A percentile compares a stretch with the other conserved stretches of the same genome.
These are phyloP conservation scores for Hippolais icterina DNA, from an alignment of 2,113 vertebrate genomes.

Conservation along the genomic window DNA sequence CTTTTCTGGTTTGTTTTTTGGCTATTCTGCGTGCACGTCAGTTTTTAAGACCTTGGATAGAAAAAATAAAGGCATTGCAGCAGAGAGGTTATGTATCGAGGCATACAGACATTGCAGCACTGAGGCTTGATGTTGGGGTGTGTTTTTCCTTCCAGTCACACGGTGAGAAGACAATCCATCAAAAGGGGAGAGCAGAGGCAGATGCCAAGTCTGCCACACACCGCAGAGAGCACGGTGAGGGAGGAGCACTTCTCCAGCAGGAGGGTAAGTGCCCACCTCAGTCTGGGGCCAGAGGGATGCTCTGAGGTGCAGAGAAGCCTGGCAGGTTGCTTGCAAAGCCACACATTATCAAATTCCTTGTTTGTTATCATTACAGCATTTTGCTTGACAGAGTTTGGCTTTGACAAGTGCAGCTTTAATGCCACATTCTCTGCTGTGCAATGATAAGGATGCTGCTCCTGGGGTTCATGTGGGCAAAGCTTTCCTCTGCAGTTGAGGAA, in stretches of 20 bases:
- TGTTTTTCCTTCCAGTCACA: constrained; percentile 77
- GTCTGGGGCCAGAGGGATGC: neutral
- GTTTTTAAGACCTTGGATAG: neutral
- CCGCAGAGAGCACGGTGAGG: constrained; percentile 80
- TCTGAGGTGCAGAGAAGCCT: neutral
- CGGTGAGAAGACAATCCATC: constrained; percentile 83
- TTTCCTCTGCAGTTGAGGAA: neutral
- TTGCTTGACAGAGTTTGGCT: neutral
- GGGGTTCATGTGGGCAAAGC: rapidly evolving
- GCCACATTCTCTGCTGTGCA: neutral
- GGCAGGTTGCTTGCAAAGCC: neutral
- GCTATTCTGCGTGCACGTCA: neutral
- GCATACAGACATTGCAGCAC: rapidly evolving
- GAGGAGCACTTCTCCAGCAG: constrained; percentile 92
- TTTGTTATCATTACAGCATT: neutral
- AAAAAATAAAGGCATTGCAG: neutral
- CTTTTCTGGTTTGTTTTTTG: neutral
- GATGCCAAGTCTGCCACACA: constrained; percentile 86
- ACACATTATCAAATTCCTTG: neutral
- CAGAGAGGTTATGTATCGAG: rapidly evolving
- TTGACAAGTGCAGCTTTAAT: neutral
- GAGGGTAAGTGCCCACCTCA: constrained; percentile 74
- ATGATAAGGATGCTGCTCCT: neutral
- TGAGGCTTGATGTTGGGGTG: neutral
- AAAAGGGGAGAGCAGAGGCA: constrained; percentile 79